Base-by-base conservation (phyloP, 1,140 invertebrate species). In the Drosophila fuyamai region DNA sequence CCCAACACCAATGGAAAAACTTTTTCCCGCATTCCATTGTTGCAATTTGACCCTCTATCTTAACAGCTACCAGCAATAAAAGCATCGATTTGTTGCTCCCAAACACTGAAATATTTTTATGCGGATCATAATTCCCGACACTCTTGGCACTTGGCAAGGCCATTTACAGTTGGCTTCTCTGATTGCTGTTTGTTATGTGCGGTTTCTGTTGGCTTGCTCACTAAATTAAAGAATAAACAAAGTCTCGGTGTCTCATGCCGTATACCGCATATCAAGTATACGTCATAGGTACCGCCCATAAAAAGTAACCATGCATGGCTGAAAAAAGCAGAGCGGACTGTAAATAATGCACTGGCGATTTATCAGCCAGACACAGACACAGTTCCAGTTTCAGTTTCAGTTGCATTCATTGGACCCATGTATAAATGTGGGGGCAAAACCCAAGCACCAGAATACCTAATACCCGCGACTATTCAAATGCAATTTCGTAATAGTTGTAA, bases 261-360 rank as follows among this genome's bases (percentile, higher is more conserved):
- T 66, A 66, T 38, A 55, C 62, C 51, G 47, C 67, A 70, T 78
- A 84, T 85, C 78, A 62, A 81, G 77, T 63, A 85, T 84, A 81
- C 81, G 81, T 84, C 77, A 84, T 77, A 74, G 62, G 40, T 77
- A 62, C 59, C 81, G 59, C 47, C 56, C 68, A 85, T 81, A 77
- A 85, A 84, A 85, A 80, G 66, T 80, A 68, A 68, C 72, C 66
- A 84, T 53, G 72, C 74, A 74, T 81, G 57, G 76, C 23, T 38
- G 62, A 40, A 48, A 57, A 57, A 61, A 41, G 51, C 32, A 48
- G 54, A 65, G 53, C 18, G 32, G 61, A 43, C 65, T 59, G 62
- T 85, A 84, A 85, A 85, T 84, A 84, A 78, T 81, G 59, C 59
- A 23, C 32, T 40, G 46, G 67, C 67, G 63, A 84, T 84, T 84